Base-by-base conservation (phyloP, 2,113 vertebrate species). In the Nothoprocta pentlandii region DNA sequence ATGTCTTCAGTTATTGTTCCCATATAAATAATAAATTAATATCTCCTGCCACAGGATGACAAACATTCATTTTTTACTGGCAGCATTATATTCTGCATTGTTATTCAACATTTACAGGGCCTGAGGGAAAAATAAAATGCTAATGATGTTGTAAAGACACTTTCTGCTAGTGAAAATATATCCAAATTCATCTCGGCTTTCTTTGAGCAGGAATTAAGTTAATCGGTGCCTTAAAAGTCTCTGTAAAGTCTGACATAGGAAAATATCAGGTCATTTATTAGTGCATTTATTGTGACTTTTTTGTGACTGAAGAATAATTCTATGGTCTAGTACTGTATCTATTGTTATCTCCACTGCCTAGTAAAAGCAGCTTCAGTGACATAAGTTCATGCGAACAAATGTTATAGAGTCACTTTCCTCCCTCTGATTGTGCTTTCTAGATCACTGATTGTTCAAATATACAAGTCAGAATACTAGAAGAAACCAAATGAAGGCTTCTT, bases 81-180 rank as follows among this genome's bases (percentile, higher is more conserved):
- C 20, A 56, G 19, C 7, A 0, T 71, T 92, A 64, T 39, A 28
- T 59, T 86, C 58, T 90, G 21, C 20, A 21, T 70, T 86, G 71
- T 86, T 90, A 81, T 46, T 93, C 73, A 86, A 41, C 28, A 32
- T 92, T 93, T 86, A 80, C 64, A 68, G 69, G 86, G 62, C 80
- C 85, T 86, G 42, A 3, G 6, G 86, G 88, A 95, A 64, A 95
- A 84, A 78, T 84, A 26, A 93, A 95, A 92, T 71, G 21, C 67
- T 95, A 92, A 89, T 92, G 44, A 75, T 61, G 39, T 89, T 84
- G 68, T 95, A 94, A 95, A 94, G 69, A 68, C 42, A 64, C 46
- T 80, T 90, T 87, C 89, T 78, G 64, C 25, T 71, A 83, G 89
- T 71, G 41, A 95, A 95, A 93, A 92, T 82, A 70, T 69, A 87